Evolutionary conservation across 1,140 invertebrate species (phyloP).

Genomic region (Palaemon carinicauda): DNA sequence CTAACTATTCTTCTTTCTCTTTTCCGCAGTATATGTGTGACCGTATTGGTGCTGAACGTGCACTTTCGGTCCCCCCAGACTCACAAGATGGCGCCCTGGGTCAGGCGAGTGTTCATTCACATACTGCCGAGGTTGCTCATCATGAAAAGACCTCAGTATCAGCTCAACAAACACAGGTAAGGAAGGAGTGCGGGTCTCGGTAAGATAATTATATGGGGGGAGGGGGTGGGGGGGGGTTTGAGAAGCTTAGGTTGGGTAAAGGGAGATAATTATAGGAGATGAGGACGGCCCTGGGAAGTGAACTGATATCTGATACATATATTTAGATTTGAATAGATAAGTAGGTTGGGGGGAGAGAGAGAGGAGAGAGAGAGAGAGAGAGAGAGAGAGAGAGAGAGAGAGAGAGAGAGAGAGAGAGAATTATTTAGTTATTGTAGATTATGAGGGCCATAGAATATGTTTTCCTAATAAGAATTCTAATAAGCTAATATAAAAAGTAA

Average conservation of each 20-base stretch:
- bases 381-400: not conserved
- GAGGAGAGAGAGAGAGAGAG: not conserved
- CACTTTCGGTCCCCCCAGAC: conserved; percentile 96
- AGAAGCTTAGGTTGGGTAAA: not conserved
- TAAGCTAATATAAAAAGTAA: no score
- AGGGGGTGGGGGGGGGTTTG: not conserved
- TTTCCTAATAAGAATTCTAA: no score
- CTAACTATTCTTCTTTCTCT: not conserved
- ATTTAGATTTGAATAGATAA: not conserved
- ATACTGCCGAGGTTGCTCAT: conserved; percentile 85
- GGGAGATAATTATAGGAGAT: not conserved
- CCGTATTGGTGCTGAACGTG: conserved; percentile 78
- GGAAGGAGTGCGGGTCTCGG: no score
- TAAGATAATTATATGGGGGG: no score
- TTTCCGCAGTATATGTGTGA: conserved; percentile 69
- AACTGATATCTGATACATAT: not conserved
- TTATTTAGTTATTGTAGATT: not conserved
- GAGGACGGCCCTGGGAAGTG: not conserved
- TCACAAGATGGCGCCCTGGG: conserved; percentile 94
- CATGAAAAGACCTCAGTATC: conserved; percentile 83
- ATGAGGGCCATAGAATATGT: no score
- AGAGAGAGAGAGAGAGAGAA: not conserved
- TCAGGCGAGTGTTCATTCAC: conserved; percentile 89
- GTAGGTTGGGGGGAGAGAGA: not conserved
- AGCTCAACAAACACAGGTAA: conserved; percentile 78